These are phyloP conservation scores for Heliconius congener DNA, from an alignment of 1,140 invertebrate genomes.

Conservation along the genomic window DNA sequence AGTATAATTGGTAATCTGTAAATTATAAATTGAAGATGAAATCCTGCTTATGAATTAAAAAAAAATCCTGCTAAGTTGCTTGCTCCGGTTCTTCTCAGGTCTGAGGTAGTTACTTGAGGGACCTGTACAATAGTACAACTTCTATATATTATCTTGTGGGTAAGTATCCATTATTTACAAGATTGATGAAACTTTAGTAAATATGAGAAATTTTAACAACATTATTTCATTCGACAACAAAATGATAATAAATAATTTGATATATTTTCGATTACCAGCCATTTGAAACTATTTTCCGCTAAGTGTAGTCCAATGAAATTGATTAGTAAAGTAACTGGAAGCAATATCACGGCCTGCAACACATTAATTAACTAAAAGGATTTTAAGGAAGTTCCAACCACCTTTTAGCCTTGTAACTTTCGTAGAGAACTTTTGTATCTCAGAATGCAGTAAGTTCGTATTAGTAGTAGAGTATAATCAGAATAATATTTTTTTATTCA, in stretches of 20 bases:
- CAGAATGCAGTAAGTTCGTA: background rate
- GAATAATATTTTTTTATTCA: too few relatives aligned
- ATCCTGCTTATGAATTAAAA: too few relatives aligned
- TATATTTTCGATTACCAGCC: background rate
- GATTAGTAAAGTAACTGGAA: constrained; percentile 27
- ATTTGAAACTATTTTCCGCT: constrained; percentile 16
- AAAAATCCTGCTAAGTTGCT: too few relatives aligned
- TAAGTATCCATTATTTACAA: background rate
- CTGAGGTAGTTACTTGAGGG: too few relatives aligned
- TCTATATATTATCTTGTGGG: background rate
- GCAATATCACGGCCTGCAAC: constrained; percentile 31
- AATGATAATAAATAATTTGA: background rate
- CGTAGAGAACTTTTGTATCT: background rate
- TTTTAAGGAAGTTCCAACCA: constrained; percentile 23
- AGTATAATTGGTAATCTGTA: too few relatives aligned
- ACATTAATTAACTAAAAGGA: constrained; percentile 34
- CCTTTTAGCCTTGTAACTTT: constrained; percentile 5
- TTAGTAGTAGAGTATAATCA: too few relatives aligned
- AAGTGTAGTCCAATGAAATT: constrained; percentile 23
- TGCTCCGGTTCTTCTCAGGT: too few relatives aligned
- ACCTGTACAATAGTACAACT: too few relatives aligned
- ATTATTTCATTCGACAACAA: background rate
- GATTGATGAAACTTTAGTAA: background rate
- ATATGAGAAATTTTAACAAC: background rate
- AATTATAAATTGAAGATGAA: too few relatives aligned